Evolutionary conservation across 2,797 vertebrate genomes (phyloP).

Genomic region (Tokudaia tokunoshimensis): DNA sequence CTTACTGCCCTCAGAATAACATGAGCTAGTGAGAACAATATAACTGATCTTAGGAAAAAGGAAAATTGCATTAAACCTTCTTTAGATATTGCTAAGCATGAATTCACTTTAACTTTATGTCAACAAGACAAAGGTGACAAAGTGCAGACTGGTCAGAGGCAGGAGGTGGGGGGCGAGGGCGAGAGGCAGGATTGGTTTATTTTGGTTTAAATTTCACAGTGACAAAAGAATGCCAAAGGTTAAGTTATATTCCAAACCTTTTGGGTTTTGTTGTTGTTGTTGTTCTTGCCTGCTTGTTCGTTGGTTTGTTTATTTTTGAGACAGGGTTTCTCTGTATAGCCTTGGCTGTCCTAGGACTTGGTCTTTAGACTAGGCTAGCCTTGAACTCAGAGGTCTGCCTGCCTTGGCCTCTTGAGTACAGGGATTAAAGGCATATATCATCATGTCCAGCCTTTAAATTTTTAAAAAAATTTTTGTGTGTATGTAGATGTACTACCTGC

Average conservation of each 20-base stretch:
- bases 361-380: background rate
- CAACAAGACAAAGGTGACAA: background rate
- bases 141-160: background rate
- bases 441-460: background rate
- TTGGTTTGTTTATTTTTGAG: background rate
- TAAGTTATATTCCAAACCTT: background rate
- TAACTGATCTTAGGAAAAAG: background rate
- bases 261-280: background rate
- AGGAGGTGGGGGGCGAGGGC: background rate
- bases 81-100: slow-evolving; percentile 1
- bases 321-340: background rate
- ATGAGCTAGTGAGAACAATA: slow-evolving; percentile 12
- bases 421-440: background rate
- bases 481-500: background rate
- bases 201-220: slow-evolving; percentile 31
- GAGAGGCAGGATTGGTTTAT: background rate
- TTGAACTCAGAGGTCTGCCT: background rate
- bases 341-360: background rate
- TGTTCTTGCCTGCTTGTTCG: background rate
- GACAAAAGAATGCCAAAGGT: background rate
- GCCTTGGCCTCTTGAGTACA: background rate
- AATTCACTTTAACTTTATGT: background rate
- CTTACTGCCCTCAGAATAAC: slow-evolving; percentile 5
- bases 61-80: background rate
- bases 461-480: background rate